Base-by-base conservation (phyloP, 2,888 invertebrate genomes). In the Orthosia gothica region DNA sequence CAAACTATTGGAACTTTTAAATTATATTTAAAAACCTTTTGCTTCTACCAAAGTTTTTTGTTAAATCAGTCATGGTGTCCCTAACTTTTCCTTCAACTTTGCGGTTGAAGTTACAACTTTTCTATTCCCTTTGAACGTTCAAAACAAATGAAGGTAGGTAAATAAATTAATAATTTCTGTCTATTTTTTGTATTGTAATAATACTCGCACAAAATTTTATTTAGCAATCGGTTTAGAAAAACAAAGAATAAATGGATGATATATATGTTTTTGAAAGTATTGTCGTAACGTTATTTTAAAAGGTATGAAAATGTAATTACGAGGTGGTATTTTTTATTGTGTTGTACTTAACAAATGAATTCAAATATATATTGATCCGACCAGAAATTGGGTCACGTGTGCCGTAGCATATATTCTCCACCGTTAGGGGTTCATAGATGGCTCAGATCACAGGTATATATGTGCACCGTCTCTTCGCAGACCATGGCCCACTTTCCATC, bases 41-140 rank as follows among this genome's bases (percentile, higher is more conserved):
- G 23, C 20, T 61, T 64, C 12, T 23, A 52, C 72, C 83, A 85
- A 81, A 81, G 62, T 77, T 74, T 73, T 75, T 47, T 18, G 47
- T 57, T 18, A 47, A 72, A 67, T 67, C 58, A 66, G 64, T 66
- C 47, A 76, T 59, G 79, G 72, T 69, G 79, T 76, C 74, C 66
- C 20, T 64, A 74, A 73, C 73, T 82, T 70, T 49, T 40, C 15
- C 59, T 71, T 52, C 11, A 79, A 85, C 76, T 82, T 75, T 87
- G 86, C 77, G 86, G 86, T 84, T 69, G 52, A 72, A 69, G 69
- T 74, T 59, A 68, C 23, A 79, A 87, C 64, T 87, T 87, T 72
- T 16, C 18, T 23, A 47, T 72, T 77, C 78, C 26, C 88, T 87
- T 87, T 86, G 88, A 82, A 75, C 69, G 79, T 72, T 87, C 57